A percentile compares a stretch with the other conserved stretches of the same genome.
phyloP scores from a whole-genome alignment of 2,888 invertebrate species.

The Sinelater perroti region DNA sequence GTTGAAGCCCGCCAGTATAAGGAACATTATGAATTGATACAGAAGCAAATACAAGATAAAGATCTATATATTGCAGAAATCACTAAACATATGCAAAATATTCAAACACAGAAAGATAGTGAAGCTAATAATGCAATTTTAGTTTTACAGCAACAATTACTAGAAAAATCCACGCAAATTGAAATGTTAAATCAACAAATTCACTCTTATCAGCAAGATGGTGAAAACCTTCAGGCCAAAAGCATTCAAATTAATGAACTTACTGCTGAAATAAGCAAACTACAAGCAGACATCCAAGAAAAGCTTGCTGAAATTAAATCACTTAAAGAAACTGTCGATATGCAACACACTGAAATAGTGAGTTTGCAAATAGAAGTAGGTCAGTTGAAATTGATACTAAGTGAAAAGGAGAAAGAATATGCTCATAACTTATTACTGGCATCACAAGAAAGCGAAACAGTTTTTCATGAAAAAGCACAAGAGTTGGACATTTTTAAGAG shows the following conservation, averaged over 20 bases:
- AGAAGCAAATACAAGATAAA: slow-evolving; percentile 33
- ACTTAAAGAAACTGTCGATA: slow-evolving; percentile 30
- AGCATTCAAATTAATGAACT: slow-evolving; percentile 15
- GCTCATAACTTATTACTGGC: slow-evolving; percentile 40
- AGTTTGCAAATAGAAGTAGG: slow-evolving; percentile 35
- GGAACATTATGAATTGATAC: neutral
- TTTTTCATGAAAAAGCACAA: slow-evolving; percentile 40
- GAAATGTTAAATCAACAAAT: slow-evolving; percentile 42
- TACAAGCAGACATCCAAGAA: neutral
- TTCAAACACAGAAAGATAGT: slow-evolving; percentile 19
- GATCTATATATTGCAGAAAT: slow-evolving; percentile 23
- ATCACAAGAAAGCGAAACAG: slow-evolving; percentile 38
- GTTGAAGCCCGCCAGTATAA: slow-evolving; percentile 9
- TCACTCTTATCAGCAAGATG: slow-evolving; percentile 38
- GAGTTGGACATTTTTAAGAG: slow-evolving; percentile 46
- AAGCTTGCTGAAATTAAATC: slow-evolving; percentile 9
- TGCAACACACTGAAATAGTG: slow-evolving; percentile 45
- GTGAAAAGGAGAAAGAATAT: slow-evolving; percentile 47
- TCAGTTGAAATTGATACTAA: slow-evolving; percentile 40
- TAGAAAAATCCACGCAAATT: slow-evolving; percentile 44
- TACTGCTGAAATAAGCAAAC: slow-evolving; percentile 43
- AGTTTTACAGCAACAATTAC: slow-evolving; percentile 42
- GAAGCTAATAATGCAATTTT: slow-evolving; percentile 34
- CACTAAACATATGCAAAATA: slow-evolving; percentile 17
- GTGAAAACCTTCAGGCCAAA: slow-evolving; percentile 18